Evolutionary conservation across 2,797 vertebrate species (phyloP).

Genomic region (Thamnophis elegans): DNA sequence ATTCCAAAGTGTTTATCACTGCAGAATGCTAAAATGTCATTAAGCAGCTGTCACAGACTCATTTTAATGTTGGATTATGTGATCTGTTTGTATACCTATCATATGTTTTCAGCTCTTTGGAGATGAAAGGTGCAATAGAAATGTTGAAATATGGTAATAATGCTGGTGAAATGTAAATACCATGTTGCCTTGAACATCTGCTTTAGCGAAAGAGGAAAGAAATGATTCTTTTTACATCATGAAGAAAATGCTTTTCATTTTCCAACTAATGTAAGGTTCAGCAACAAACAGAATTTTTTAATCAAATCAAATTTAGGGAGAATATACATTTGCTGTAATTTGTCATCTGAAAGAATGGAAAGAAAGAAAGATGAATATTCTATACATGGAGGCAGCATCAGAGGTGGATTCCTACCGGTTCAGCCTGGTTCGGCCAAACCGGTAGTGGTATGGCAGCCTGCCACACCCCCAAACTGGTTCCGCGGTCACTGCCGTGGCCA

Average conservation of each 20-base stretch:
- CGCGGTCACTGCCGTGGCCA: no score
- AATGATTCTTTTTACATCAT: conserved; percentile 2
- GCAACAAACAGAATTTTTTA: conserved; percentile 25
- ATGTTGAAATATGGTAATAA: background rate
- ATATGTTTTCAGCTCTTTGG: background rate
- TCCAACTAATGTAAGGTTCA: conserved; percentile 32
- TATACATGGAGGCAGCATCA: background rate
- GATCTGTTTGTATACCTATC: conserved; percentile 2
- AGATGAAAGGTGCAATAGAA: conserved; percentile 11
- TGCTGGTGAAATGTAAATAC: background rate
- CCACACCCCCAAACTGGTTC: no score
- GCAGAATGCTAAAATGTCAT: background rate
- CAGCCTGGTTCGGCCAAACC: no score
- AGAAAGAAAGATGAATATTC: background rate
- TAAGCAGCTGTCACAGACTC: background rate
- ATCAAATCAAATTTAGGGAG: conserved; percentile 33
- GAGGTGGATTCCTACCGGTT: no score
- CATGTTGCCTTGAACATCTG: conserved; percentile 26
- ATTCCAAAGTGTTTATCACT: background rate
- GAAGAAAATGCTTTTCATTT: conserved; percentile 7
- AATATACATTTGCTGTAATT: background rate
- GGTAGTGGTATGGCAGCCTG: no score
- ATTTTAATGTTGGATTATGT: background rate
- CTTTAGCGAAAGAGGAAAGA: conserved; percentile 21
- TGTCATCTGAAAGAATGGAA: background rate